Evolutionary conservation across 2,113 vertebrate genomes (phyloP).

Genomic region (Pipra filicauda): DNA sequence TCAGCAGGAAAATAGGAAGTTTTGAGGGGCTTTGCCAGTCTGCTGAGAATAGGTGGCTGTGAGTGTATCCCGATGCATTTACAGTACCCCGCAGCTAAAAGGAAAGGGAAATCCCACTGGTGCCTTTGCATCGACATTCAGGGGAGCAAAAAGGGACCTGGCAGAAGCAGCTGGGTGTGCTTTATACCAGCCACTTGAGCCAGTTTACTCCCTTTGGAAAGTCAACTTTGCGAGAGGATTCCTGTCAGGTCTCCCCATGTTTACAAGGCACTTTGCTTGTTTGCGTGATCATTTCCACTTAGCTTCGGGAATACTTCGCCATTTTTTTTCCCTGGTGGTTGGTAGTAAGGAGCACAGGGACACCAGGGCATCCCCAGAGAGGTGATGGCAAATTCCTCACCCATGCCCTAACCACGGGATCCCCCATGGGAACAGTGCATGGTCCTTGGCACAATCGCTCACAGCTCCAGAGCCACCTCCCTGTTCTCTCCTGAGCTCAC

Average conservation of each 20-base stretch:
- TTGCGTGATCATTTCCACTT: neutral
- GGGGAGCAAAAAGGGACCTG: neutral
- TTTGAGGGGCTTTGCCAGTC: neutral
- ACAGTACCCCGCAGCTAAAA: neutral
- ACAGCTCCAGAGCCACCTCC: neutral
- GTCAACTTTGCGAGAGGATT: neutral
- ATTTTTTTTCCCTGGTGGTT: neutral
- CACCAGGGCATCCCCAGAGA: neutral
- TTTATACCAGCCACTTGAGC: neutral
- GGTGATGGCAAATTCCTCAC: neutral
- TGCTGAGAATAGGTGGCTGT: neutral
- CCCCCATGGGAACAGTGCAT: accelerated
- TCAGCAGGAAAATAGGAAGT: neutral
- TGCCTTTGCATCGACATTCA: accelerated
- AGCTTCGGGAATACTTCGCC: neutral
- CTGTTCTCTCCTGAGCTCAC: neutral
- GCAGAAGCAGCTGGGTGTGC: neutral
- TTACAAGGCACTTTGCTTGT: neutral
- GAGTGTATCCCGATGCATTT: neutral
- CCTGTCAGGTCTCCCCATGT: neutral
- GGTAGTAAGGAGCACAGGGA: neutral
- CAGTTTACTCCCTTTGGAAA: neutral
- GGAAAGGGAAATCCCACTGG: neutral
- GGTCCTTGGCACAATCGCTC: neutral
- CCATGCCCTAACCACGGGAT: neutral